Evolutionary conservation across 1,140 invertebrate species (phyloP).

Genomic region (Mya arenaria): DNA sequence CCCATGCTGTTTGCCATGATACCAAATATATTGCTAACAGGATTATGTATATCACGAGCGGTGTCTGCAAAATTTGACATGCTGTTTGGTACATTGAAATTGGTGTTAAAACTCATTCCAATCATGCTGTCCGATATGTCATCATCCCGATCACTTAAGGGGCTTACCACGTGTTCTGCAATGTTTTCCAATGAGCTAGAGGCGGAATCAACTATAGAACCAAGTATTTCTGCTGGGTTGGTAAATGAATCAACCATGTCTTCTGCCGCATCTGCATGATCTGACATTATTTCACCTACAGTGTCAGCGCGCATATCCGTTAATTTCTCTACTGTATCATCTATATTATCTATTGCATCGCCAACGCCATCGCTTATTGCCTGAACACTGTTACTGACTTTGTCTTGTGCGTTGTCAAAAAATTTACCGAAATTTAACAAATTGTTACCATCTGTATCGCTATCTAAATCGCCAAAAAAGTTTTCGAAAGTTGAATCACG

Average conservation of each 20-base stretch:
- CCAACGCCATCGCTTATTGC: neutral
- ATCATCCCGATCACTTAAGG: neutral
- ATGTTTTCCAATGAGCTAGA: neutral
- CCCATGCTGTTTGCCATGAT: too few relatives aligned
- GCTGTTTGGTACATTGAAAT: too few relatives aligned
- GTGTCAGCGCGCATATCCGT: neutral
- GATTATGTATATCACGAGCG: too few relatives aligned
- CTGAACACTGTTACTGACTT: conserved; percentile 27
- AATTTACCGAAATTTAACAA: neutral
- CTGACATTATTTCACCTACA: conserved; percentile 21
- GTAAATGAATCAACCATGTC: neutral
- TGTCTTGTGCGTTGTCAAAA: conserved; percentile 10
- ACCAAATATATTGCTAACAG: too few relatives aligned
- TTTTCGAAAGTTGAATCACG: neutral
- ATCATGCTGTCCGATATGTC: too few relatives aligned
- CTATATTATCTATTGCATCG: conserved; percentile 10
- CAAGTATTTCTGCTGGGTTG: neutral
- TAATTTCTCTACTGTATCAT: conserved; percentile 5
- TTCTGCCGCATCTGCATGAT: conserved; percentile 7
- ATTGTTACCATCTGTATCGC: conserved; percentile 8
- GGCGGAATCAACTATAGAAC: neutral
- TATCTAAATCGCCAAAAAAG: neutral
- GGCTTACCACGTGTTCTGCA: neutral
- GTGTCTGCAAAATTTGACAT: too few relatives aligned
- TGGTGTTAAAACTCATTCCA: neutral